Base-by-base conservation (phyloP, 2,797 vertebrate genomes). In the Microhierax caerulescens region DNA sequence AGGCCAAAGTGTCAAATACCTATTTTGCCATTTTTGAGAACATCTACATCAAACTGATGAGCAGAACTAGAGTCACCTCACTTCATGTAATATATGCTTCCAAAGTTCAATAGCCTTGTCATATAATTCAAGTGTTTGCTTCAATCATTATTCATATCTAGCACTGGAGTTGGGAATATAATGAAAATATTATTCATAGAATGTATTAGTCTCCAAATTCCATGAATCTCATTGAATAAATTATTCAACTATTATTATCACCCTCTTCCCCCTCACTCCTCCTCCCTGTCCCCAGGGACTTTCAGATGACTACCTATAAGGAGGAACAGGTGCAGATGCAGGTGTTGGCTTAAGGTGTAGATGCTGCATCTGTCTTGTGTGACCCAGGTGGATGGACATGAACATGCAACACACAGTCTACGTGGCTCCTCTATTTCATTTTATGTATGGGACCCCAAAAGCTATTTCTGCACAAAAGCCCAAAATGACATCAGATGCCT, bases 111-210 rank as follows among this genome's bases (percentile, higher is more conserved):
- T 41, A 80, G 48, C n/a, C 39, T 60, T 95, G 85, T 90, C 85
- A 73, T 70, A 82, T 74, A 92, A 92, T 80, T 90, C 72, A 95
- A 91, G 64, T 79, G 37, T 83, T 96, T 92, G 28, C 88, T 88
- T 96, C 93, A 75, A 61, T 96, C 92, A 80, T 90, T 92, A 96
- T 93, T 97, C 86, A 85, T 95, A 89, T 87, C 78, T 96, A 85
- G 60, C 16, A 2, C 22, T 80, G 30, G 68, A 94, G 30, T 60
- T 77, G 51, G 68, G 36, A 91, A 95, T 85, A 95, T 85, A 94
- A 94, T 94, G 92, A 96, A 95, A 95, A 94, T 91, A 92, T 94
- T 97, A 96, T 97, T 97, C 97, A 96, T 78, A 51, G 92, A 94
- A 94, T 93, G 51, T 63, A 87, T 93, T 92, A 96, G 78, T 75